phyloP scores from a whole-genome alignment of 2,113 vertebrate genomes.

The Bos javanicus region DNA sequence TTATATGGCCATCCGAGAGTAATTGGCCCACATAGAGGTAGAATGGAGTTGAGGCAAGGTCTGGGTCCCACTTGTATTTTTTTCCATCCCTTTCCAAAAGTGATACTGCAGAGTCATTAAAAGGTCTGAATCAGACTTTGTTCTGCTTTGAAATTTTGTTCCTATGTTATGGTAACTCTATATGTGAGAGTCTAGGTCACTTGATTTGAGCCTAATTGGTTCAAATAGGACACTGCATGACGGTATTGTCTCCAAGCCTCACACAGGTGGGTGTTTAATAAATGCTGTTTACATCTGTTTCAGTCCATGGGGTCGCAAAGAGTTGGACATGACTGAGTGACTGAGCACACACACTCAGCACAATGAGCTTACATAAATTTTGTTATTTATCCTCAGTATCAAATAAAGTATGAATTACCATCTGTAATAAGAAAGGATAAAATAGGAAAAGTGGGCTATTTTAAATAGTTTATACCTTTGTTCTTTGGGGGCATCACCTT shows the following conservation, averaged over 20 bases:
- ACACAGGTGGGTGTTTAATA: neutral
- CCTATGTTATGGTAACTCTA: neutral
- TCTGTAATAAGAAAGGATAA: neutral
- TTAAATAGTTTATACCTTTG: neutral
- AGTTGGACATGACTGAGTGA: neutral
- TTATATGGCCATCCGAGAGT: neutral
- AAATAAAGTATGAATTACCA: neutral
- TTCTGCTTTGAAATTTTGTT: neutral
- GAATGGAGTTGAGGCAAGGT: neutral
- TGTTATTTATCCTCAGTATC: neutral
- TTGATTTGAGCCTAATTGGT: neutral
- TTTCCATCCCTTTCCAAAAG: neutral
- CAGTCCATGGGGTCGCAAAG: neutral
- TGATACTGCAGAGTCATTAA: neutral
- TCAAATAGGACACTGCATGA: neutral
- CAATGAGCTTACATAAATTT: neutral
- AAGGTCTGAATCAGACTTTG: neutral
- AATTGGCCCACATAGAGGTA: neutral
- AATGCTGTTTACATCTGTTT: neutral
- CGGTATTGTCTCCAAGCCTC: neutral
- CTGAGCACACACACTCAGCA: neutral
- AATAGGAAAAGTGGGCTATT: neutral
- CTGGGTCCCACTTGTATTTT: neutral
- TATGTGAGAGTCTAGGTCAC: neutral
- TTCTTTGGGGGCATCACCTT: neutral